Evolutionary conservation across 1,140 invertebrate genomes (phyloP).

Genomic region (Formica selysi): DNA sequence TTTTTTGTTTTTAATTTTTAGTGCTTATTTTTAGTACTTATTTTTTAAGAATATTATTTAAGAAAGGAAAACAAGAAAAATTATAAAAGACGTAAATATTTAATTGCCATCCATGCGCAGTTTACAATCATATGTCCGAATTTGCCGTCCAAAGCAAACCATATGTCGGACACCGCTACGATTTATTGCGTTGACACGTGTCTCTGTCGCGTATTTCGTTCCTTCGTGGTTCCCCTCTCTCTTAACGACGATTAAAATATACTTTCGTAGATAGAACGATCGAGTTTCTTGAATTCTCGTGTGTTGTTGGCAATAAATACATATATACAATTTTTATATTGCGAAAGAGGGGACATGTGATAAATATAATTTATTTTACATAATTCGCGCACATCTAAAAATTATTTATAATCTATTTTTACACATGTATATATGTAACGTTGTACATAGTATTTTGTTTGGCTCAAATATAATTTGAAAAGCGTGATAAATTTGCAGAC

Average conservation of each 20-base stretch:
- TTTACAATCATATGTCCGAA: conserved; percentile 71
- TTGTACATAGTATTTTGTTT: background rate
- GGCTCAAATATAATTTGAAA: background rate
- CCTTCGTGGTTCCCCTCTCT: conserved; percentile 53
- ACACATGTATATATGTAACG: background rate
- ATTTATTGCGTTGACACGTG: conserved; percentile 86
- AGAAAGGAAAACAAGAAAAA: conserved; percentile 22
- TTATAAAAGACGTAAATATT: conserved; percentile 34
- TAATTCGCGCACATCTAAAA: background rate
- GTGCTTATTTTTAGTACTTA: background rate
- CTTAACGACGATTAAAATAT: conserved; percentile 75
- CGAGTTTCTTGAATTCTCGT: conserved; percentile 64
- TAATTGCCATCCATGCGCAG: conserved; percentile 27
- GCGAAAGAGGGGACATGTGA: background rate
- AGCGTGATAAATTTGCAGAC: background rate
- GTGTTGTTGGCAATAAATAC: background rate
- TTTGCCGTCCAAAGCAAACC: conserved; percentile 82
- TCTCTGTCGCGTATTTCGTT: conserved; percentile 66
- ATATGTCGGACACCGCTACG: conserved; percentile 81
- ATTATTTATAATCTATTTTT: background rate
- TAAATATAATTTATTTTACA: background rate
- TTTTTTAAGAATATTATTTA: background rate
- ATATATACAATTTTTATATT: conserved; percentile 10
- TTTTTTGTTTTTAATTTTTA: background rate
- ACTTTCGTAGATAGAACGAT: conserved; percentile 65